Base-by-base conservation (phyloP, 2,888 invertebrate species). In the Subacronicta megacephala region DNA sequence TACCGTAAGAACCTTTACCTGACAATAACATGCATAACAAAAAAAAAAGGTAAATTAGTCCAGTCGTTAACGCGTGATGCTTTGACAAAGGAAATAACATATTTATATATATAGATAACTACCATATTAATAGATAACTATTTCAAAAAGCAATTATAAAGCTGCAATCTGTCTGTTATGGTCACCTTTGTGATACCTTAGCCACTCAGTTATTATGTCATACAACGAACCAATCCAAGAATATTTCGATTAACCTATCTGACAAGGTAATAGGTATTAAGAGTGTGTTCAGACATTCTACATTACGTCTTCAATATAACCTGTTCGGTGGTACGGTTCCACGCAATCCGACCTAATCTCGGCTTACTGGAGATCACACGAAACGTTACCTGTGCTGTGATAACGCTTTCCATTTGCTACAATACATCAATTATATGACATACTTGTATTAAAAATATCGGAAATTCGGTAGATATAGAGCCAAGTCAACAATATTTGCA, bases 291-390 rank as follows among this genome's bases (percentile, higher is more conserved):
- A 80, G 75, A 65, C 68, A 58, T 51, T 65, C 63, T 62, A 78
- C 77, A 77, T 78, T 31, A 74, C 78, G 75, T 79, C 77, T 81
- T 74, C 79, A 80, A 83, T 82, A 83, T 77, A 79, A 79, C 72
- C 72, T 70, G 76, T 81, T 80, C 72, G 78, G 71, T 78, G 76
- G 79, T 78, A 78, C 79, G 82, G 78, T 76, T 78, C 78, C 74
- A 69, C 82, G 77, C 80, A 84, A 90, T 85, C 90, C 88, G 82
- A 79, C 88, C 88, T 90, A 90, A 91, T 89, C 91, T 88, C 80
- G 80, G 90, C 88, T 90, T 91, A 90, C 81, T 77, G 73, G 82
- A 88, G 88, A 88, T 90, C 89, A 84, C 81, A 82, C 80, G 81
- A 87, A 87, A 85, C 87, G 87, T 84, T 85, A 86, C 87, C 82